These are phyloP conservation scores for Corbicula japonica DNA, from an alignment of 2,888 invertebrate species.

Conservation along the genomic window DNA sequence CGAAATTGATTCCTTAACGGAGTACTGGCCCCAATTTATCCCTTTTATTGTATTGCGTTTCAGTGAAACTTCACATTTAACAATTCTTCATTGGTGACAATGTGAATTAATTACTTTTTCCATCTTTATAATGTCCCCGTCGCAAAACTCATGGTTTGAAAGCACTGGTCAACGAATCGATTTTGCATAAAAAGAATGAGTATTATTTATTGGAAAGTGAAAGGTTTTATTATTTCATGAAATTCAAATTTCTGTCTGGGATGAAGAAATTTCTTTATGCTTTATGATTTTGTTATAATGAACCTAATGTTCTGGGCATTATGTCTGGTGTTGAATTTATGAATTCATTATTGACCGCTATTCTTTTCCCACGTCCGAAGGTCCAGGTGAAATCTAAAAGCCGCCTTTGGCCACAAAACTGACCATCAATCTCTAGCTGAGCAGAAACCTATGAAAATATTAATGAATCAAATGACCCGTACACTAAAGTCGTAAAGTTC, in stretches of 20 bases:
- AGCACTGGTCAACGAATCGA: constrained; percentile 37
- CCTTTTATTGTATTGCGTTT: constrained; percentile 19
- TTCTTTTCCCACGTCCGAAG: constrained; percentile 40
- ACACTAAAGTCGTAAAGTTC: too few relatives aligned
- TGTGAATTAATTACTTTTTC: constrained; percentile 57
- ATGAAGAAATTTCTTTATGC: constrained; percentile 44
- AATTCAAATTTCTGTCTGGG: constrained; percentile 56
- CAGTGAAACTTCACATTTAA: constrained; percentile 45
- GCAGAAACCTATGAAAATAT: constrained; percentile 33
- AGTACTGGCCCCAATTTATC: constrained; percentile 50
- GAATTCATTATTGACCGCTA: constrained; percentile 39
- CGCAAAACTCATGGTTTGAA: background rate
- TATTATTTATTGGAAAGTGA: constrained; percentile 63
- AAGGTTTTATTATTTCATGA: constrained; percentile 68
- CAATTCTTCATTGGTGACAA: constrained; percentile 33
- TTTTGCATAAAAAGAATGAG: constrained; percentile 45
- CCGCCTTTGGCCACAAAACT: constrained; percentile 47
- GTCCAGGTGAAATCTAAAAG: constrained; percentile 62
- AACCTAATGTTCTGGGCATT: constrained; percentile 29
- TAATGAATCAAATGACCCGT: constrained; percentile 12
- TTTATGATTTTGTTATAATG: constrained; percentile 30
- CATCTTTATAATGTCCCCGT: constrained; percentile 8
- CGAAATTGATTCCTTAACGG: constrained; percentile 49
- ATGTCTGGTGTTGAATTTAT: constrained; percentile 45
- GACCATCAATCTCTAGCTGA: constrained; percentile 50